A percentile compares a stretch with the other conserved stretches of the same genome.
Evolutionary conservation across 2,113 vertebrate species (phyloP).

Genomic region (Turdus rufiventris): DNA sequence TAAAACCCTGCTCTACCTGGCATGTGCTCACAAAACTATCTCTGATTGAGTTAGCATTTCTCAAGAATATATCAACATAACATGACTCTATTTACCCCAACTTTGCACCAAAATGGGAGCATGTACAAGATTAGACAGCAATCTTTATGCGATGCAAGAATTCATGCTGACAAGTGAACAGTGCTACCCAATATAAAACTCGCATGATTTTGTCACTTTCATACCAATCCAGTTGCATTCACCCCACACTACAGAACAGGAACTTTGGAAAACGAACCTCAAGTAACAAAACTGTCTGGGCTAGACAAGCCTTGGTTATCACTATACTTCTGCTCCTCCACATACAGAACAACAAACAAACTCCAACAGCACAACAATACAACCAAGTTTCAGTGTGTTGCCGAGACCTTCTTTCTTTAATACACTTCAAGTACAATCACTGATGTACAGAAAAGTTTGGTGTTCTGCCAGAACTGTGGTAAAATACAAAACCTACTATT

Average conservation of each 20-base stretch:
- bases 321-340: not conserved
- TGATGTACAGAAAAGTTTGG: not conserved
- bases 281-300: not conserved
- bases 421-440: not conserved
- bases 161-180: not conserved
- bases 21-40: not conserved
- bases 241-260: not conserved
- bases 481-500: not conserved
- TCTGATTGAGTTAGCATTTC: not conserved
- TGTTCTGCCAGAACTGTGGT: not conserved
- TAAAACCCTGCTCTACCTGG: not conserved
- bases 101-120: not conserved
- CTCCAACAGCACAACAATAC: not conserved
- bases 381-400: not conserved
- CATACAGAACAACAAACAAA: not conserved
- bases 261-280: not conserved
- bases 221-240: not conserved
- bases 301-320: not conserved
- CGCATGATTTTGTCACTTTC: not conserved
- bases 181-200: not conserved
- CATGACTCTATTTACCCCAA: not conserved
- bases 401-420: not conserved
- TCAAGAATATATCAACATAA: not conserved
- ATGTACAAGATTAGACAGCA: not conserved
- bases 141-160: not conserved